Base-by-base conservation (phyloP, 35 echinoderm and acorn worm species). In the Apostichopus japonicus region DNA sequence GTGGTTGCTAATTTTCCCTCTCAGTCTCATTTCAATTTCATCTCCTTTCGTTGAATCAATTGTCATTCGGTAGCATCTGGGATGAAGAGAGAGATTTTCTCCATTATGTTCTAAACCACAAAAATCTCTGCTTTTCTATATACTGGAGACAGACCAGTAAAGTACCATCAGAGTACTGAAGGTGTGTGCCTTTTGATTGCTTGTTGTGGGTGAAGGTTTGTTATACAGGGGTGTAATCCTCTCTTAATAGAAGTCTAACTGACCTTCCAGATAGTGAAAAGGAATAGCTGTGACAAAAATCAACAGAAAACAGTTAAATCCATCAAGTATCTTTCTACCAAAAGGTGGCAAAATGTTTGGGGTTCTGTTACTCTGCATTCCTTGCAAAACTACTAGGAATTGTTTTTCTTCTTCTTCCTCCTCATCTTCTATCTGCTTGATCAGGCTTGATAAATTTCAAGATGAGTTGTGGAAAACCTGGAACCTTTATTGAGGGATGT, bases 271-370 rank as follows among this genome's bases (percentile, higher is more conserved):
- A 80, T 4, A 80, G 15, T 11, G 16, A 23, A 14, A 24, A 24
- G 22, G 16, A 53, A 80, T 44, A 44, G 33, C 33, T 44, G 33
- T 44, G 33, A 44, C 33, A 44, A 44, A 44, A 44, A 44, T 44
- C 33, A 80, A 10, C 78, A 13, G 14, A 80, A 23, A 80, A 80
- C 78, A 80, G 78, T 80, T 80, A 24, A 44, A n/a, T 10, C 63
- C 63, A 67, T 67, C 63, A 15, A 19, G 33, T 44, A 44, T 4
- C 63, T 67, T 67, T 67, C 63, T 67, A 15, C 19, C 63, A 67
- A 15, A 67, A 67, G 11, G 63, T 67, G 63, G 33, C 33, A 44
- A 44, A 44, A 44, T 44, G 2, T 44, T 44, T 44, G 33, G 33
- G 33, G 33, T 44, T 44, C 33, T 44, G 33, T 44, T 44, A 44